These are phyloP conservation scores for Lytechinus variegatus DNA, from an alignment of 35 echinoderm and acorn worm genomes.

Conservation along the genomic window DNA sequence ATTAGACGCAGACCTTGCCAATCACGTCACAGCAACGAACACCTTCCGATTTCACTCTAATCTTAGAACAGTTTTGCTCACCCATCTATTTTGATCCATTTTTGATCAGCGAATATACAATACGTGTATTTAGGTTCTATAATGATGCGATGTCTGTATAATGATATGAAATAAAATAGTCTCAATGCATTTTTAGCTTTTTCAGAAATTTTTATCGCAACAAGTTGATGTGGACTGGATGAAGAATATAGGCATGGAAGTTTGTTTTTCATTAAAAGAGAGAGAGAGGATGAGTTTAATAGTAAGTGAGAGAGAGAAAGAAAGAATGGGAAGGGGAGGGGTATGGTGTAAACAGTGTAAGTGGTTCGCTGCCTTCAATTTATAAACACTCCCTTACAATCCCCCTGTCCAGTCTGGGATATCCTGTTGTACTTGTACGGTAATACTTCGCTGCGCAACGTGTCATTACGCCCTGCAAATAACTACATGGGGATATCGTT, in stretches of 20 bases:
- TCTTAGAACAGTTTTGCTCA: neutral
- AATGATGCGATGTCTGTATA: neutral
- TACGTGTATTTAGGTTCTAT: neutral
- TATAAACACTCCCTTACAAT: neutral
- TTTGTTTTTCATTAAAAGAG: neutral
- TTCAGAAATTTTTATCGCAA: neutral
- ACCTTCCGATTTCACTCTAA: conserved; percentile 30
- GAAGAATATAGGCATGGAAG: neutral
- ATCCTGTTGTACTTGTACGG: neutral
- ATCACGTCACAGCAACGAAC: conserved; percentile 27
- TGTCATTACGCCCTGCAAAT: neutral
- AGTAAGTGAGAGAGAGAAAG: too few species aligned
- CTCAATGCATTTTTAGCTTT: neutral
- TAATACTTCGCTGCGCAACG: neutral
- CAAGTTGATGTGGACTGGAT: neutral
- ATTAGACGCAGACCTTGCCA: neutral
- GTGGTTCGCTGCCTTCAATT: neutral
- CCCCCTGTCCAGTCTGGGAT: neutral
- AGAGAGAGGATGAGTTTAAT: too few species aligned
- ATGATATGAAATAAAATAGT: neutral
- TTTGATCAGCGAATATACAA: neutral
- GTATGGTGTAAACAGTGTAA: neutral
- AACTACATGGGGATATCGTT: neutral
- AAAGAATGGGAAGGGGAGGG: too few species aligned
- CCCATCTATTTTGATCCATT: neutral